These are phyloP conservation scores for Thryonomys swinderianus DNA, from an alignment of 2,113 vertebrate genomes.

Conservation along the genomic window DNA sequence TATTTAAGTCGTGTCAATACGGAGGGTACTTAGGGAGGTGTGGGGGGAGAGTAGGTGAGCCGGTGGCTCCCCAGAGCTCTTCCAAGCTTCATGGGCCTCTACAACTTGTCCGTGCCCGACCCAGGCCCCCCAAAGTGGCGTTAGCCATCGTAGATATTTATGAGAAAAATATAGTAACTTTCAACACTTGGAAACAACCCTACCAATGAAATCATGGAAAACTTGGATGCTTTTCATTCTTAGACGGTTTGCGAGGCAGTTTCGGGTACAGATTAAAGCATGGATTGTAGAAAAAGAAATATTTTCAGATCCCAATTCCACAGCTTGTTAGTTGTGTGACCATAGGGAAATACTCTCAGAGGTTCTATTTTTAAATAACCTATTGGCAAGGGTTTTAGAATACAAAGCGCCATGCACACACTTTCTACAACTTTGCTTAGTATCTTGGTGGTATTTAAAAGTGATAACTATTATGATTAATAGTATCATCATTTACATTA, in stretches of 20 bases:
- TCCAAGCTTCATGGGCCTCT: background rate
- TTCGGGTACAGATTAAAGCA: background rate
- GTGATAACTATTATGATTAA: background rate
- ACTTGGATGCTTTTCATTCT: background rate
- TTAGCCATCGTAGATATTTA: background rate
- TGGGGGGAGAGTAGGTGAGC: background rate
- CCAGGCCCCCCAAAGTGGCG: background rate
- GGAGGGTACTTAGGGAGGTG: background rate
- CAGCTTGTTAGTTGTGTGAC: background rate
- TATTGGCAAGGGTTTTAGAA: background rate
- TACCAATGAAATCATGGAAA: background rate
- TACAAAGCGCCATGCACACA: background rate
- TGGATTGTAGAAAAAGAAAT: background rate
- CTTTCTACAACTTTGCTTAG: background rate
- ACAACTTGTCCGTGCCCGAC: background rate
- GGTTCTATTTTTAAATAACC: background rate
- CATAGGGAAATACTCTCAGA: background rate
- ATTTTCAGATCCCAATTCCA: background rate
- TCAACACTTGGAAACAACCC: background rate
- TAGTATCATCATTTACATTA: background rate
- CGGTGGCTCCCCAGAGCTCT: rapidly evolving
- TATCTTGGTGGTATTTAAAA: background rate
- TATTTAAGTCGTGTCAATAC: background rate
- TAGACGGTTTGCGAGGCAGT: background rate
- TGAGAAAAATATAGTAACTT: slow-evolving; percentile 1